Base-by-base conservation (phyloP, 2,888 invertebrate genomes). In the Tridacna gigas region DNA sequence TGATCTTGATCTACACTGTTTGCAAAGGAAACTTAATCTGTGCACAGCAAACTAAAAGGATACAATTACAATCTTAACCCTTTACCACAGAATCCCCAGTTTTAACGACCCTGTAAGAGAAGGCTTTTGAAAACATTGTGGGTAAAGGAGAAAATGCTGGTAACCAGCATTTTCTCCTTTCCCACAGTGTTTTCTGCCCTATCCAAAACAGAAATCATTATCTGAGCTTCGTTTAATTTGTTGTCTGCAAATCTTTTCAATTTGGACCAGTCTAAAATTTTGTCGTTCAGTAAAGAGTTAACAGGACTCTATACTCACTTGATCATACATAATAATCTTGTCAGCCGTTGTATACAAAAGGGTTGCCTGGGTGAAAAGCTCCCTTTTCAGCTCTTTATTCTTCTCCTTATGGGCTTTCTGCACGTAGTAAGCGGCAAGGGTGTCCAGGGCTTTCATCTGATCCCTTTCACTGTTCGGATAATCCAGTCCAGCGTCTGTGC, bases 241-340 rank as follows among this genome's bases (percentile, higher is more conserved):
- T n/a, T n/a, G n/a, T n/a, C n/a, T n/a, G n/a, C n/a, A n/a, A n/a
- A n/a, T n/a, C n/a, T n/a, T n/a, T n/a, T n/a, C n/a, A n/a, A n/a
- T n/a, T n/a, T n/a, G n/a, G n/a, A n/a, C n/a, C n/a, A n/a, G n/a
- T n/a, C n/a, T n/a, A n/a, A n/a, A n/a, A n/a, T n/a, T n/a, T n/a
- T n/a, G n/a, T n/a, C n/a, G n/a, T n/a, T n/a, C n/a, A n/a, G n/a
- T n/a, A n/a, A n/a, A n/a, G n/a, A n/a, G n/a, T n/a, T n/a, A n/a
- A n/a, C n/a, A n/a, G n/a, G n/a, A n/a, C n/a, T n/a, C 5, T n/a
- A n/a, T 22, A 61, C 89, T 94, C 95, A 97, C 97, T 96, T 98
- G 99, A 94, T 99, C 99, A 95, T 99, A 99, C 99, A 99, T 99
- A 92, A 99, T 98, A 95, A 99, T 99, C 95, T 99, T 99, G 94